Evolutionary conservation across 2,797 vertebrate genomes (phyloP).

Genomic region (Acomys russatus): DNA sequence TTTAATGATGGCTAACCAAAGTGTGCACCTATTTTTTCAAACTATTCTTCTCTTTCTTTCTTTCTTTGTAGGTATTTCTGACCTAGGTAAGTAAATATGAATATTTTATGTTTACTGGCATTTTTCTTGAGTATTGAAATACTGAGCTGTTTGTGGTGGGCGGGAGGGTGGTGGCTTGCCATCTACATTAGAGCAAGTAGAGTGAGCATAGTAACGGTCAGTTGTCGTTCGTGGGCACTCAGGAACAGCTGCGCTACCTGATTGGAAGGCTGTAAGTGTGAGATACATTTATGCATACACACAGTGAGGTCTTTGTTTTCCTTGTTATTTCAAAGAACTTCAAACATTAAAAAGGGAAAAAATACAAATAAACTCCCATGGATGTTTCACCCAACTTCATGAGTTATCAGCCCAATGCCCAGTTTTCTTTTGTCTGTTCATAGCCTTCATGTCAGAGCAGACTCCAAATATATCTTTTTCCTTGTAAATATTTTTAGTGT

Average conservation of each 20-base stretch:
- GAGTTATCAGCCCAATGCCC: not conserved
- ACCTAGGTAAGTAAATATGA: conserved; percentile 90
- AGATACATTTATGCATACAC: not conserved
- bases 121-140: conserved; percentile 15
- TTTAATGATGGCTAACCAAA: conserved; percentile 76
- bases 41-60: conserved; percentile 83
- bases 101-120: conserved; percentile 46
- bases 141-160: conserved; percentile 29
- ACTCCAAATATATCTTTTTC: conserved; percentile 14
- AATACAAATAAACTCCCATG: not conserved
- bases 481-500: conserved; percentile 6
- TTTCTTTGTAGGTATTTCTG: conserved; percentile 92
- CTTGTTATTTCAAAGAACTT: conserved; percentile 57
- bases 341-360: conserved; percentile 7
- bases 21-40: conserved; percentile 83
- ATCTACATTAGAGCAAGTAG: conserved; percentile 33
- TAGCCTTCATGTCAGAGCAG: not conserved
- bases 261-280: conserved; percentile 5
- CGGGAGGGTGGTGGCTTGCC: not conserved
- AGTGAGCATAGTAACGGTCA: conserved; percentile 45
- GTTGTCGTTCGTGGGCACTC: not conserved
- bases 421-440: conserved; percentile 36
- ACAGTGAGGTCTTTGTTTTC: not conserved
- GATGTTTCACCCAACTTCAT: not conserved
- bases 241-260: conserved; percentile 9